Conservation (phyloP, 2,113 vertebrate genomes). For the Suricata suricatta region DNA sequence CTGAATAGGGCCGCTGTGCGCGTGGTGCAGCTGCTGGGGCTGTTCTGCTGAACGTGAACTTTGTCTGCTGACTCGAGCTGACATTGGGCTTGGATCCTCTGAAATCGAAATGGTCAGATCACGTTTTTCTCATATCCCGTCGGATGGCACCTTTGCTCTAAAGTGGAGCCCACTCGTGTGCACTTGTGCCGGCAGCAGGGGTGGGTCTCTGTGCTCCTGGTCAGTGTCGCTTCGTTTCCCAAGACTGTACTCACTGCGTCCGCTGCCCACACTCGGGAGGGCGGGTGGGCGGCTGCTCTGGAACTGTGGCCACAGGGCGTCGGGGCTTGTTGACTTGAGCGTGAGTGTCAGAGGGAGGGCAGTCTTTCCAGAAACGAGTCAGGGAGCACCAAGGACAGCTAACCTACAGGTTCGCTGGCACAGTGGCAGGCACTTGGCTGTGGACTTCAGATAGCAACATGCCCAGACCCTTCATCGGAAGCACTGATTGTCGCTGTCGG, state of each 20-base stretch:
- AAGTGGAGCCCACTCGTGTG: slow-evolving; percentile 24
- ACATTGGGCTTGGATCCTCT: slow-evolving; percentile 85
- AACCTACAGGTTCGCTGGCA: background rate
- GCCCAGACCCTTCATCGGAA: background rate
- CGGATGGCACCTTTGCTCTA: slow-evolving; percentile 68
- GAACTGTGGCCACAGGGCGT: background rate
- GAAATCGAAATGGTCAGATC: slow-evolving; percentile 82
- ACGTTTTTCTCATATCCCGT: slow-evolving; percentile 83
- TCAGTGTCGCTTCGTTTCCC: slow-evolving; percentile 20
- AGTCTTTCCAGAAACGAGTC: background rate
- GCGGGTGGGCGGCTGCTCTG: background rate
- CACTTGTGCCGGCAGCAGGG: slow-evolving; percentile 49
- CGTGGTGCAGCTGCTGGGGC: slow-evolving; percentile 80
- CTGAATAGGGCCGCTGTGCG: slow-evolving; percentile 76
- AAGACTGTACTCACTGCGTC: slow-evolving; percentile 16
- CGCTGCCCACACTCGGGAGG: accelerated
- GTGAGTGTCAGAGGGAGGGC: background rate
- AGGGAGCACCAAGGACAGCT: background rate
- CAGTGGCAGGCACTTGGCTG: background rate
- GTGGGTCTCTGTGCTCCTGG: slow-evolving; percentile 62
- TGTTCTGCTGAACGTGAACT: slow-evolving; percentile 82
- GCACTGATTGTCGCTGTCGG: background rate
- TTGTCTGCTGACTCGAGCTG: slow-evolving; percentile 80
- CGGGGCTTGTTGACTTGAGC: background rate
- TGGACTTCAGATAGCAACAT: background rate